Percentiles rank a stretch among this genome's conserved stretches.
These are phyloP conservation scores for Anarhynchus alexandrinus DNA, from an alignment of 2,113 vertebrate species.

Conservation along the genomic window DNA sequence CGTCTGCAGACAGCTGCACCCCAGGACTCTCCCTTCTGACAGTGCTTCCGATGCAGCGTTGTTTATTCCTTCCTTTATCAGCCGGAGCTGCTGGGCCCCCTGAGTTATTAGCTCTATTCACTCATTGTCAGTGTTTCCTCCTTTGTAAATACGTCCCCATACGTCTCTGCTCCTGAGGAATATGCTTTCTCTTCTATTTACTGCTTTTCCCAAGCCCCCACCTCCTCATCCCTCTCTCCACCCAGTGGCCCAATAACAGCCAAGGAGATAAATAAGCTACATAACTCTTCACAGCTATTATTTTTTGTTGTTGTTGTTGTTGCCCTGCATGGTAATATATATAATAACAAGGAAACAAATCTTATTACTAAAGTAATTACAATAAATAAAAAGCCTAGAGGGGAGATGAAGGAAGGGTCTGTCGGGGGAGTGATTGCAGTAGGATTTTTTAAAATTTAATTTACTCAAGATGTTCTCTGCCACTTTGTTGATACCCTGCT, in stretches of 20 bases:
- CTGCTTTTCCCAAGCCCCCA: constrained; percentile 37
- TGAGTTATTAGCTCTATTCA: constrained; percentile 71
- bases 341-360: constrained; percentile 78
- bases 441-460: constrained; percentile 70
- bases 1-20: neutral
- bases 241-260: constrained; percentile 66
- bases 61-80: constrained; percentile 67
- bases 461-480: constrained; percentile 48
- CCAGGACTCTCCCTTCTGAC: neutral
- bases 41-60: neutral
- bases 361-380: constrained; percentile 79
- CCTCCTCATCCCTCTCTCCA: constrained; percentile 29
- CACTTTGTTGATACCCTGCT: constrained; percentile 17
- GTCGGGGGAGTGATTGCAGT: constrained; percentile 63
- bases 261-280: constrained; percentile 77
- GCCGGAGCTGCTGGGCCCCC: constrained; percentile 6
- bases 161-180: constrained; percentile 61
- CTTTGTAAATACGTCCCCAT: constrained; percentile 63
- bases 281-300: constrained; percentile 73
- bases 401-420: constrained; percentile 59
- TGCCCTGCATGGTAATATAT: constrained; percentile 64
- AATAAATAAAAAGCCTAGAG: constrained; percentile 75
- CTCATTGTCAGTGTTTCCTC: constrained; percentile 62
- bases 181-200: constrained; percentile 70
- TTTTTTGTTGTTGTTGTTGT: constrained; percentile 60